Conservation (phyloP, 1,140 invertebrate species). For the Drosophila tani region DNA sequence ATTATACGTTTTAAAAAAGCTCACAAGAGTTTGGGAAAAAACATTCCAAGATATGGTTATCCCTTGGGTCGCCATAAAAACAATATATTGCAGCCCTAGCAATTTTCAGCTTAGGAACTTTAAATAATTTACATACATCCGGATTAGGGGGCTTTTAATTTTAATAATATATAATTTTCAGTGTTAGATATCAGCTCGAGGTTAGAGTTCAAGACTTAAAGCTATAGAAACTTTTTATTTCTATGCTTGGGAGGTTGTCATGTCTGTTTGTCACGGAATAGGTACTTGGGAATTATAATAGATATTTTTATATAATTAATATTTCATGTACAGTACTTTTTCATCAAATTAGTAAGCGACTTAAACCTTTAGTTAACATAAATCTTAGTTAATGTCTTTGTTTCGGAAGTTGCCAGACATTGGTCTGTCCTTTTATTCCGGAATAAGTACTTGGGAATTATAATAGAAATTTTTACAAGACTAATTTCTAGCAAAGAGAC, state of each 20-base stretch:
- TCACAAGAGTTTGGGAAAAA: background rate
- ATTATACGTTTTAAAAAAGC: background rate
- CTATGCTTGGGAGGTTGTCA: no score
- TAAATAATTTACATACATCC: background rate
- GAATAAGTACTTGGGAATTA: background rate
- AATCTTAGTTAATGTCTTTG: background rate
- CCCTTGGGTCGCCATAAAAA: background rate
- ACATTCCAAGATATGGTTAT: background rate
- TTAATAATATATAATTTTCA: conserved; percentile 1
- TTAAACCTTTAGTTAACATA: background rate
- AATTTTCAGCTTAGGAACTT: no score
- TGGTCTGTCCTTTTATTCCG: no score
- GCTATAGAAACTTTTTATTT: no score
- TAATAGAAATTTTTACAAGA: background rate
- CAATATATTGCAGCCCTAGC: no score
- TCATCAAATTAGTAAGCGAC: background rate
- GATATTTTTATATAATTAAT: no score
- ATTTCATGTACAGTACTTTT: background rate
- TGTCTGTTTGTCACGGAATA: background rate
- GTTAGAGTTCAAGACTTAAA: background rate
- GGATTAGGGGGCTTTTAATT: background rate
- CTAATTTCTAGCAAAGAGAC: background rate
- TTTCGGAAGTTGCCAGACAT: background rate
- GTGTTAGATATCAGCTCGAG: background rate
- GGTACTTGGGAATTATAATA: background rate